phyloP scores from a whole-genome alignment of 35 echinoderm and acorn worm species.

The Apostichopus parvimensis region DNA sequence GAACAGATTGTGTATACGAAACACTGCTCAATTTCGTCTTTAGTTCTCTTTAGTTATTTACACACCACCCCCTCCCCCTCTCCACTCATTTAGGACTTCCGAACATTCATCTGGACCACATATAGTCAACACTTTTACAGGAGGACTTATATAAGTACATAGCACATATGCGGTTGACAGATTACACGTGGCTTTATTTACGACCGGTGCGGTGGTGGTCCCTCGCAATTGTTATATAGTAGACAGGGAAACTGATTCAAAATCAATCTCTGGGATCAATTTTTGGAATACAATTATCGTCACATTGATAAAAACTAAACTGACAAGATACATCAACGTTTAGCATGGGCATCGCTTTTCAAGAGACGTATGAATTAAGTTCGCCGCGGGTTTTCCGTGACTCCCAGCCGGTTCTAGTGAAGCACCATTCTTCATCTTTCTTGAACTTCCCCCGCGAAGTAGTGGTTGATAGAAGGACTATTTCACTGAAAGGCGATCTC shows the following conservation, averaged over 20 bases:
- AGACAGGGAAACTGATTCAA: neutral
- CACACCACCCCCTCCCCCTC: no score
- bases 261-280: neutral
- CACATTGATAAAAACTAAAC: constrained; percentile 30
- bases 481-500: neutral
- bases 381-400: neutral
- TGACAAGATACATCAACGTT: constrained; percentile 22
- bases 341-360: neutral
- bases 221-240: neutral
- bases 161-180: neutral
- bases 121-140: neutral
- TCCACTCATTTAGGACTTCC: no score
- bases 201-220: neutral
- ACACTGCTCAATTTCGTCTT: no score
- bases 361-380: neutral
- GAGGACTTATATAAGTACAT: neutral
- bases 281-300: neutral
- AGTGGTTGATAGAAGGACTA: neutral
- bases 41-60: no score
- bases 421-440: neutral
- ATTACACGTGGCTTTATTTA: neutral
- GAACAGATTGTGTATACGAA: no score
- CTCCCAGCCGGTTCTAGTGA: neutral
- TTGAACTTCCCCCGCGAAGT: constrained; percentile 17
- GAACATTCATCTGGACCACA: no score